phyloP scores from a whole-genome alignment of 2,888 invertebrate species.

The Bursaphelenchus okinawaensis region DNA sequence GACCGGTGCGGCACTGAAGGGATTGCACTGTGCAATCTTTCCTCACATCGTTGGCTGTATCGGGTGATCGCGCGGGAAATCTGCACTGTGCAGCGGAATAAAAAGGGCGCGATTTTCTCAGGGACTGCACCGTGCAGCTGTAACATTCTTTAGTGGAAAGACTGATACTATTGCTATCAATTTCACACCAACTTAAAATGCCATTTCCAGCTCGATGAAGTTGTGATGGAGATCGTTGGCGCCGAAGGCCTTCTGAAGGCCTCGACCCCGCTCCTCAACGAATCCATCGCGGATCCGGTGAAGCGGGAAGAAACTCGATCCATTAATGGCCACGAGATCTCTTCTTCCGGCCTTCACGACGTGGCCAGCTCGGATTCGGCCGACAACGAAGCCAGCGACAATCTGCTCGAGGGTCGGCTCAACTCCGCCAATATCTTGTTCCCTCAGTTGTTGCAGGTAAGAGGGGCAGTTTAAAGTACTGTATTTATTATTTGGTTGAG shows the following conservation, averaged over 20 bases:
- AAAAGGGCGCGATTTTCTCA: too few species aligned
- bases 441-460: neutral
- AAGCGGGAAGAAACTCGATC: neutral
- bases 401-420: neutral
- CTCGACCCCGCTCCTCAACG: neutral
- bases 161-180: too few species aligned
- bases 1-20: too few species aligned
- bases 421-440: neutral
- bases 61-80: too few species aligned
- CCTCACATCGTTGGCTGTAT: too few species aligned
- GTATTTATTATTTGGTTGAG: too few species aligned
- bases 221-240: neutral
- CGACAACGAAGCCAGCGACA: neutral
- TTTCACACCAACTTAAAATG: too few species aligned
- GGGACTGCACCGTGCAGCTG: too few species aligned
- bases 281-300: neutral
- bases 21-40: too few species aligned
- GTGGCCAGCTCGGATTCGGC: neutral
- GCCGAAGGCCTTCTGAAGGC: neutral
- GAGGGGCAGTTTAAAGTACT: too few species aligned
- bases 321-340: neutral
- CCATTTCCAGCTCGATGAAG: neutral
- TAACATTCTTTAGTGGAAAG: too few species aligned
- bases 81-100: too few species aligned
- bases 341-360: neutral